Conservation (phyloP, 2,797 vertebrate species). For the Erethizon dorsatum region DNA sequence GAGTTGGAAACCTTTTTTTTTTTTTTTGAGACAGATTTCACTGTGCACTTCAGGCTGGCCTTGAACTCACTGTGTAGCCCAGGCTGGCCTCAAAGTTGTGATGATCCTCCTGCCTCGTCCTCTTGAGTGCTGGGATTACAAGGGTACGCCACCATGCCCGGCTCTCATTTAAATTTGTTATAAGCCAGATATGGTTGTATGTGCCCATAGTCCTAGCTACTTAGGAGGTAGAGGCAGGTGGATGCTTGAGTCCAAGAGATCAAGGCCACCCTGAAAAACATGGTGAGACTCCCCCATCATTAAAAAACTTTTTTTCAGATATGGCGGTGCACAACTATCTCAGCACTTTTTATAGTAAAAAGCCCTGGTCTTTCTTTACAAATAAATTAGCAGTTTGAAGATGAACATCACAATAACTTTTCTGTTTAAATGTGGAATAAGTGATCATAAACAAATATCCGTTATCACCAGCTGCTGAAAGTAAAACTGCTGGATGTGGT, state of each 20-base stretch:
- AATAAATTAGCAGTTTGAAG: slow-evolving; percentile 29
- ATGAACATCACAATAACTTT: not conserved
- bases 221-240: too few species aligned
- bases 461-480: not conserved
- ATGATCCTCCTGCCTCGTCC: not conserved
- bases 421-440: not conserved
- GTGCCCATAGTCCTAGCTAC: too few species aligned
- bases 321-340: too few species aligned
- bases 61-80: not conserved
- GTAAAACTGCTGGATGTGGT: slow-evolving; percentile 59
- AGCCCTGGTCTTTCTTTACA: slow-evolving; percentile 29
- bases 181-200: too few species aligned
- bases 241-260: too few species aligned
- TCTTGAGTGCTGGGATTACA: not conserved
- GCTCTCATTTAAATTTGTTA: not conserved
- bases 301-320: too few species aligned
- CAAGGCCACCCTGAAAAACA: too few species aligned
- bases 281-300: too few species aligned
- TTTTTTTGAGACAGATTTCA: not conserved
- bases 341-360: not conserved
- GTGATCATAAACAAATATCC: not conserved
- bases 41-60: not conserved
- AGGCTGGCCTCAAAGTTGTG: not conserved
- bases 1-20: too few species aligned
- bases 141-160: too few species aligned